Percentiles rank a stretch among this genome's conserved stretches.
phyloP scores from a whole-genome alignment of 2,888 invertebrate species.

The Leucoptera coffeella region DNA sequence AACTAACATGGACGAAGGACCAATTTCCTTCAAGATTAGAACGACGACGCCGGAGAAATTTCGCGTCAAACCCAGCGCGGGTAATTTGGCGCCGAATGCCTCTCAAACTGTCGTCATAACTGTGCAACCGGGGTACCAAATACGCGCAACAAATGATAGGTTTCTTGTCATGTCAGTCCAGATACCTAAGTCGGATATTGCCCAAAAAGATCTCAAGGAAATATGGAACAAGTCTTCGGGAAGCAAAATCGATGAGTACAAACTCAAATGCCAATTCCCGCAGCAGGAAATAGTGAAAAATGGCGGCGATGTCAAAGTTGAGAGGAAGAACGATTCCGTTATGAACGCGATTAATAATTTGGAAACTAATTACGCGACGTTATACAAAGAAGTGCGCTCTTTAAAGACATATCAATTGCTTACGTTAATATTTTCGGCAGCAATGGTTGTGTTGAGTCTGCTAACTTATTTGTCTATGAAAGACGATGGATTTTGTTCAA shows the following conservation, averaged over 20 bases:
- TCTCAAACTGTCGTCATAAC: conserved; percentile 63
- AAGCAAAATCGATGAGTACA: conserved; percentile 63
- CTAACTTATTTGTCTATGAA: too few relatives aligned
- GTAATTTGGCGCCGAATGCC: conserved; percentile 61
- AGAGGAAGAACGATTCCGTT: conserved; percentile 70
- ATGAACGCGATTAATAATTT: conserved; percentile 56
- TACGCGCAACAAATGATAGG: conserved; percentile 69
- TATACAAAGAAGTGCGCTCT: too few relatives aligned
- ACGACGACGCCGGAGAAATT: conserved; percentile 96
- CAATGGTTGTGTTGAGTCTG: too few relatives aligned
- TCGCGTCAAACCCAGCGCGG: conserved; percentile 84
- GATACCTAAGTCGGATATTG: conserved; percentile 50
- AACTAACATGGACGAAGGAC: conserved; percentile 58
- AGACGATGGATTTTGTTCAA: too few relatives aligned
- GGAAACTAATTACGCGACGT: conserved; percentile 21
- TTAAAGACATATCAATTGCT: too few relatives aligned
- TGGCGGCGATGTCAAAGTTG: conserved; percentile 16
- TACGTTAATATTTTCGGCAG: too few relatives aligned
- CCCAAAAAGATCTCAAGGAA: conserved; percentile 59
- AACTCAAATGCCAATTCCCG: conserved; percentile 61
- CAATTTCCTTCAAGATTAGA: conserved; percentile 67
- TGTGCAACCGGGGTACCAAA: conserved; percentile 66
- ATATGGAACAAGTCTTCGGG: conserved; percentile 65
- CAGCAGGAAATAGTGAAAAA: conserved; percentile 29
- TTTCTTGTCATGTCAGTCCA: conserved; percentile 83